Evolutionary conservation across 1,140 invertebrate genomes (phyloP).

Genomic region (Stegodyphus mimosarum): DNA sequence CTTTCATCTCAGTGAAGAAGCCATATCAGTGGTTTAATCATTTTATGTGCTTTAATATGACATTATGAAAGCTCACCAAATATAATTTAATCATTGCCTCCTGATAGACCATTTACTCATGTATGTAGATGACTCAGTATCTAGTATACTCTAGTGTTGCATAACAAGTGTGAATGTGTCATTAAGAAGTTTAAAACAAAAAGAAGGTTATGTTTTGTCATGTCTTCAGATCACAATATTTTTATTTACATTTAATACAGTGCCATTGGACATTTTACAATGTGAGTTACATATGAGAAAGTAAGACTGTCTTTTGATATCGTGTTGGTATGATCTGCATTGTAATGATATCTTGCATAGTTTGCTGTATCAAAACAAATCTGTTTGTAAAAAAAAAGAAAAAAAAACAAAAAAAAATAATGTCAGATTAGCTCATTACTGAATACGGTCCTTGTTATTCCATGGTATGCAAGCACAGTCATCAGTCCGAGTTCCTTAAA

Average conservation of each 20-base stretch:
- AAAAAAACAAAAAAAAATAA: not conserved
- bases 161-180: slow-evolving; percentile 47
- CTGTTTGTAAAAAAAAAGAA: not conserved
- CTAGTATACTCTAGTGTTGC: slow-evolving; percentile 50
- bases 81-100: slow-evolving; percentile 57
- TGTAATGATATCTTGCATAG: slow-evolving; percentile 34
- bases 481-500: slow-evolving; percentile 50
- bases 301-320: slow-evolving; percentile 38
- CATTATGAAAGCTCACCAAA: slow-evolving; percentile 46
- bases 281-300: slow-evolving; percentile 35
- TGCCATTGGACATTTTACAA: slow-evolving; percentile 57
- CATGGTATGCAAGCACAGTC: slow-evolving; percentile 51
- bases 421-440: slow-evolving; percentile 41
- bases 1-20: slow-evolving; percentile 57
- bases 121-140: slow-evolving; percentile 56
- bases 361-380: slow-evolving; percentile 26
- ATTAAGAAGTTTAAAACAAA: slow-evolving; percentile 45
- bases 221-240: slow-evolving; percentile 57
- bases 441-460: slow-evolving; percentile 22
- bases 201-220: slow-evolving; percentile 46
- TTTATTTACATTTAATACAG: slow-evolving; percentile 58
- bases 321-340: slow-evolving; percentile 24
- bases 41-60: slow-evolving; percentile 49
- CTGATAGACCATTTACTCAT: slow-evolving; percentile 45
- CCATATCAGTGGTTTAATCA: slow-evolving; percentile 61